A percentile compares a stretch with the other conserved stretches of the same genome.
These are phyloP conservation scores for Melieria picta DNA, from an alignment of 2,888 invertebrate genomes.

Conservation along the genomic window DNA sequence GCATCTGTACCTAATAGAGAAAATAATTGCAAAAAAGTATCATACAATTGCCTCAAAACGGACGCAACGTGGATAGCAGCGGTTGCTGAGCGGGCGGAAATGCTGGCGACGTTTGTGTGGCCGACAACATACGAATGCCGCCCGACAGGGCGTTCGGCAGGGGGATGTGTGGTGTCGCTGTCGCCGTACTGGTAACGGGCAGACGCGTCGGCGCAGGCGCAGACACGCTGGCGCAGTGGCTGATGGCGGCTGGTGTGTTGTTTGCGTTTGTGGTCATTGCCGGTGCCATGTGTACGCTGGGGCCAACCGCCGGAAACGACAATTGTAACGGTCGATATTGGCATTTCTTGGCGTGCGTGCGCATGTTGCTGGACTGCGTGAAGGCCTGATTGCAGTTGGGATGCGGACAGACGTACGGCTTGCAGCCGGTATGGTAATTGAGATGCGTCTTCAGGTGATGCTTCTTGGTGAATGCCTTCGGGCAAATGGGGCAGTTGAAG, in stretches of 20 bases:
- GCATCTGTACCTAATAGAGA: no score
- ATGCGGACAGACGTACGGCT: conserved; percentile 79
- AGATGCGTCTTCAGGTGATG: conserved; percentile 86
- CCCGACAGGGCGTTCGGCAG: conserved; percentile 41
- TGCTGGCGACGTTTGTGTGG: conserved; percentile 33
- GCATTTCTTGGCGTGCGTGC: conserved; percentile 86
- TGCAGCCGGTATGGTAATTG: conserved; percentile 85
- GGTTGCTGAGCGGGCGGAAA: conserved; percentile 57
- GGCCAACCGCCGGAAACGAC: conserved; percentile 45
- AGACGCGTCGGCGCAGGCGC: conserved; percentile 30
- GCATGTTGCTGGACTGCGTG: conserved; percentile 88
- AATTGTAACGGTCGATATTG: conserved; percentile 58
- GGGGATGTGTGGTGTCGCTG: conserved; percentile 40
- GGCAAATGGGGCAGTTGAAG: conserved; percentile 70
- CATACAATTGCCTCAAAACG: conserved; percentile 44
- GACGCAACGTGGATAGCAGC: conserved; percentile 54
- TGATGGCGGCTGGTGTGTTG: conserved; percentile 28
- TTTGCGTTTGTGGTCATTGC: conserved; percentile 36
- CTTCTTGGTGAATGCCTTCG: conserved; percentile 85
- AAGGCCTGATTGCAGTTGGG: conserved; percentile 78
- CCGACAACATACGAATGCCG: conserved; percentile 46
- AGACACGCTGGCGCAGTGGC: conserved; percentile 25
- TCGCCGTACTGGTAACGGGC: conserved; percentile 16
- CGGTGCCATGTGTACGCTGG: conserved; percentile 32
- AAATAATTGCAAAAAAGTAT: no score